A percentile compares a stretch with the other conserved stretches of the same genome.
Conservation (phyloP, 53 echinoderm and acorn worm species). For the Temnopleurus reevesii region DNA sequence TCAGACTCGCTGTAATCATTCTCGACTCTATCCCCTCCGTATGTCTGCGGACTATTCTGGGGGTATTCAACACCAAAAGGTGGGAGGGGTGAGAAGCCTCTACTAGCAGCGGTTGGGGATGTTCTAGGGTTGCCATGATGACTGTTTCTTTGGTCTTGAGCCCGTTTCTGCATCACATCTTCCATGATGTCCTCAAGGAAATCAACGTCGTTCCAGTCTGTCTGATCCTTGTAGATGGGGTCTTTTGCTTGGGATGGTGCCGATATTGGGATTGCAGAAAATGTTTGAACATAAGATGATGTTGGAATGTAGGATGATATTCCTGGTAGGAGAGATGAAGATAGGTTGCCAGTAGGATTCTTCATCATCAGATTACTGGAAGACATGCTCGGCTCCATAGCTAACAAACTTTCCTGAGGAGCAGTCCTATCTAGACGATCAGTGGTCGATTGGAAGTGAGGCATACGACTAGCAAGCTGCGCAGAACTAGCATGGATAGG, state of each 20-base stretch:
- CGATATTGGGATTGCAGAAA: background rate
- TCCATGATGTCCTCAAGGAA: conserved; percentile 42
- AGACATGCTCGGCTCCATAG: background rate
- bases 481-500: background rate
- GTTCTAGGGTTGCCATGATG: background rate
- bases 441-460: background rate
- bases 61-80: background rate
- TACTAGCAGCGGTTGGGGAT: background rate
- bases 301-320: conserved; percentile 32
- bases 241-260: background rate
- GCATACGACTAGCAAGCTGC: background rate
- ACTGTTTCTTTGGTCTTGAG: background rate
- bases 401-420: background rate
- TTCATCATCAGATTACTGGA: background rate
- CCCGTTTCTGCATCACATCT: conserved; percentile 33
- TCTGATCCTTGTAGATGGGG: conserved; percentile 22
- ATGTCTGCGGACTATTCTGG: background rate
- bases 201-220: conserved; percentile 25
- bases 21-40: background rate
- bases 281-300: too few relatives aligned
- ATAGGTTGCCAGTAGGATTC: background rate
- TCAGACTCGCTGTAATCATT: conserved; percentile 10
- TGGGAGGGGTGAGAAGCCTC: conserved; percentile 39
- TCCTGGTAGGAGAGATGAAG: background rate
- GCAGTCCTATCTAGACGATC: background rate